Evolutionary conservation across 2,888 invertebrate genomes (phyloP).

Genomic region (Stenotaenia linearis): DNA sequence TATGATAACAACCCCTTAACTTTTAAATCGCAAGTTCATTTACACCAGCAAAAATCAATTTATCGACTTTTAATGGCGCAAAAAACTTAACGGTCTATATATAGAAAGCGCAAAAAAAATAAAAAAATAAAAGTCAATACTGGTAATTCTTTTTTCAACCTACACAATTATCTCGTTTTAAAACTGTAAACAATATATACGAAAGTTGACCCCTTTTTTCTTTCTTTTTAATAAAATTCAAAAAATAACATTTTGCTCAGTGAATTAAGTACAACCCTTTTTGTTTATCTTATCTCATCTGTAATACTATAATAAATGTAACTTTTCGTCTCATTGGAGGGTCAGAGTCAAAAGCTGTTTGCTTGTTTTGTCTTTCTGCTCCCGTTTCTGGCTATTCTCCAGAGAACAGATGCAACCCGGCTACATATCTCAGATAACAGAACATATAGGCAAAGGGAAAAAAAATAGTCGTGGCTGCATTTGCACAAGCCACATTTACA

Average conservation of each 20-base stretch:
- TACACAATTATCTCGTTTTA: too few species aligned
- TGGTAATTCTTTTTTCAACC: neutral
- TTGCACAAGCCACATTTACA: neutral
- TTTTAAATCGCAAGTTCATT: conserved; percentile 5
- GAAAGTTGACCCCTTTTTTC: too few species aligned
- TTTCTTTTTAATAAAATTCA: too few species aligned
- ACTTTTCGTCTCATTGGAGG: neutral
- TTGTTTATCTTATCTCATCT: conserved; percentile 24
- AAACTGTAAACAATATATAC: too few species aligned
- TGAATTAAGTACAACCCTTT: neutral
- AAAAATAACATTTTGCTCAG: neutral
- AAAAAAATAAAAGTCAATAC: neutral
- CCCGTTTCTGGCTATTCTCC: conserved; percentile 26
- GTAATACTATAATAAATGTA: conserved; percentile 1
- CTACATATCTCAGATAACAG: conserved; percentile 5
- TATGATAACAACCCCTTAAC: conserved; percentile 17
- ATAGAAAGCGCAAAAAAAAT: neutral
- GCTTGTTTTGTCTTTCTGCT: conserved; percentile 26
- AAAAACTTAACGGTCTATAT: neutral
- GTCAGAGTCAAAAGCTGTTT: conserved; percentile 20
- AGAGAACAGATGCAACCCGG: conserved; percentile 13
- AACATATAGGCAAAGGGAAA: neutral
- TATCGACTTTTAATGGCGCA: neutral
- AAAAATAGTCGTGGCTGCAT: neutral
- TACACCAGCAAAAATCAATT: conserved; percentile 17